Evolutionary conservation across 2,797 vertebrate species (phyloP).

Genomic region (Enteromius viviparus): DNA sequence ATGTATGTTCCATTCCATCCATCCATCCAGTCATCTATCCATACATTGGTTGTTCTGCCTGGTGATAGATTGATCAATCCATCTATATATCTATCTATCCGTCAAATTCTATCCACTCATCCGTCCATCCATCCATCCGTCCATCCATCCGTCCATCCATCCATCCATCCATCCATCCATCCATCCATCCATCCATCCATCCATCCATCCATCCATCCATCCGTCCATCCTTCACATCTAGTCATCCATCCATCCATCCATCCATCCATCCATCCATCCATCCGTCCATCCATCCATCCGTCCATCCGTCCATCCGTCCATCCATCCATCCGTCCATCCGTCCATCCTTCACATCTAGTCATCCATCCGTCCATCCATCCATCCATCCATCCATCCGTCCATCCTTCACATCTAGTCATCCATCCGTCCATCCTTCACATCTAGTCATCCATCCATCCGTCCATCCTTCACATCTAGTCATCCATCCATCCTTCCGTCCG

Average conservation of each 20-base stretch:
- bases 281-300: too few relatives aligned
- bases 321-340: too few relatives aligned
- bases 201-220: too few relatives aligned
- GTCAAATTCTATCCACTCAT: rapidly evolving
- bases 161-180: background rate
- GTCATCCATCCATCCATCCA: background rate
- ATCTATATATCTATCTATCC: rapidly evolving
- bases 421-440: background rate
- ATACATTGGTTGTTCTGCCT: too few relatives aligned
- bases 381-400: too few relatives aligned
- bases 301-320: too few relatives aligned
- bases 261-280: background rate
- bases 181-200: background rate
- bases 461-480: background rate
- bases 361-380: too few relatives aligned
- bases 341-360: too few relatives aligned
- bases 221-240: too few relatives aligned
- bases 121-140: background rate
- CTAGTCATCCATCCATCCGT: background rate
- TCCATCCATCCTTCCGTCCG: background rate
- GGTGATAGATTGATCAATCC: background rate
- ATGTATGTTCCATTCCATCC: background rate
- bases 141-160: rapidly evolving
- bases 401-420: too few relatives aligned
- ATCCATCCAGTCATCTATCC: background rate